Evolutionary conservation across 2,888 invertebrate genomes (phyloP), one percentile per base, ranked within the genome.

Genomic region (Sphaerophoria taeniata): DNA sequence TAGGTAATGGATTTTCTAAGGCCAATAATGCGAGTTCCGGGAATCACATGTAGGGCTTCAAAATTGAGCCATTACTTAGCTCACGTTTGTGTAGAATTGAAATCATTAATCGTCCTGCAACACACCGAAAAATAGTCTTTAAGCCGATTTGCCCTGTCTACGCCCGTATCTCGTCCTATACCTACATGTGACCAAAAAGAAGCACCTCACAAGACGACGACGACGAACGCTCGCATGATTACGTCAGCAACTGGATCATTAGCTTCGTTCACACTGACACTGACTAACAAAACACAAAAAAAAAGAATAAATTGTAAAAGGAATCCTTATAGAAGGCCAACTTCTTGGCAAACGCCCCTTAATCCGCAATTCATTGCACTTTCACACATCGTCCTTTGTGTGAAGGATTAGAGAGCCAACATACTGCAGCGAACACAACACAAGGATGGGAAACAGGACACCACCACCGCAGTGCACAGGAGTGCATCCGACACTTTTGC

Each of bases 301-400:
- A 43, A 77, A 81, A 71, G 70, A 70, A 80, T 75, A 84, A 49
- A 51, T 33, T 55, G 9, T 16, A 11, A 58, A 73, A 73, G 43
- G 81, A 85, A 81, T 81, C 81, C 85, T 81, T 81, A 85, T 53
- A 71, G 75, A 56, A 16, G 65, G 56, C 24, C 73, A 85, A 81
- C 70, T 85, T 53, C 85, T 85, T 81, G 81, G 85, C 85, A 65
- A 85, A 81, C 85, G 85, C 81, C 81, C 87, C 86, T 87, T 83
- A 88, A 87, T 87, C 77, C 75, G 85, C 87, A 85, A 88, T 87
- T 88, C 88, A 87, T 88, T 88, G 87, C 88, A 88, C 88, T 88
- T 89, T 88, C 88, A 89, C 88, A 88, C 88, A 87, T 88, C 83
- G 78, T 80, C 61, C 87, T 87, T 76, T 80, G 67, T 80, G 80